Evolutionary conservation across 2,888 invertebrate species (phyloP).

Genomic region (Melikaiella ostensackeni): DNA sequence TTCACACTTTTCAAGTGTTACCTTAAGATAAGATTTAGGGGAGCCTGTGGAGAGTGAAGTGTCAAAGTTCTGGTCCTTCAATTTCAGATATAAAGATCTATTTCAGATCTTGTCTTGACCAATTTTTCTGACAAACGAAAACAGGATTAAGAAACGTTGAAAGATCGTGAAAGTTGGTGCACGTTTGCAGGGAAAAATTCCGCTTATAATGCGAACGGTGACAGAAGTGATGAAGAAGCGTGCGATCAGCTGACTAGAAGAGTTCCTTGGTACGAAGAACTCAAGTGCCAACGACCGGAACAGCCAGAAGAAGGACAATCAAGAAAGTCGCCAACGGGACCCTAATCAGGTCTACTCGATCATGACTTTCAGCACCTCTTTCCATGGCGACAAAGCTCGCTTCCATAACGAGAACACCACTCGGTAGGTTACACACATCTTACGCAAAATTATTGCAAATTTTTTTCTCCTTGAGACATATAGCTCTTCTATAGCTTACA

Average conservation of each 20-base stretch:
- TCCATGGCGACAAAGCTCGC: conserved; percentile 69
- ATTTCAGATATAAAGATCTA: neutral
- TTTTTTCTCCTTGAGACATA: conserved; percentile 16
- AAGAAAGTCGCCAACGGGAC: conserved; percentile 13
- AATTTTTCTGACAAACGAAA: neutral
- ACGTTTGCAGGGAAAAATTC: conserved; percentile 1
- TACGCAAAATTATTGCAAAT: conserved; percentile 2
- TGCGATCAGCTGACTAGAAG: conserved; percentile 43
- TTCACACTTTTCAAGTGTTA: conserved; percentile 16
- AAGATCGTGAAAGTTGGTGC: neutral
- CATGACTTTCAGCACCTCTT: conserved; percentile 73
- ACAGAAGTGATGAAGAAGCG: conserved; percentile 23
- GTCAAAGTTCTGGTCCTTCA: neutral
- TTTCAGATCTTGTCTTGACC: neutral
- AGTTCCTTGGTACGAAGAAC: conserved; percentile 43
- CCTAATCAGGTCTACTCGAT: conserved; percentile 60
- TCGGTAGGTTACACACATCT: conserved; percentile 62
- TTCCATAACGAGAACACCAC: conserved; percentile 65
- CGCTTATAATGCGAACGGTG: conserved; percentile 8
- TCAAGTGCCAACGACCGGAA: conserved; percentile 41
- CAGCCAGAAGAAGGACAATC: neutral
- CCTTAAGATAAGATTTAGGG: neutral
- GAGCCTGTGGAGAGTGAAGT: neutral
- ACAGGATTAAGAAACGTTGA: neutral
- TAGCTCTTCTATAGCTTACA: neutral